These are phyloP conservation scores for Cebidichthys violaceus DNA, from an alignment of 2,113 vertebrate genomes.

Conservation along the genomic window DNA sequence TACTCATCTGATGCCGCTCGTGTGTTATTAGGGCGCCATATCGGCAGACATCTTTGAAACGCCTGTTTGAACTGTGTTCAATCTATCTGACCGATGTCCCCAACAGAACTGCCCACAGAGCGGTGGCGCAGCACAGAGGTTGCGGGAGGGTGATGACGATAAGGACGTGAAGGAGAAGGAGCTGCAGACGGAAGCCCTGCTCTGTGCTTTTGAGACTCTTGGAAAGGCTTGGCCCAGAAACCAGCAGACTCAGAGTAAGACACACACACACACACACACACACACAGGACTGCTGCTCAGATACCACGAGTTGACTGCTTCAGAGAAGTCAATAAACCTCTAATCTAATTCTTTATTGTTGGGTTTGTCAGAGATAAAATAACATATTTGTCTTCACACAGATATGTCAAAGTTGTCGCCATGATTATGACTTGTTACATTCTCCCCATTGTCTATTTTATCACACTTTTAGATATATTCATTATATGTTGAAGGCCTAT, in stretches of 20 bases:
- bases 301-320: background rate
- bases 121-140: constrained; percentile 70
- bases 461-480: no score
- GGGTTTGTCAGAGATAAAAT: no score
- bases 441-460: no score
- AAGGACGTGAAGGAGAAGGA: constrained; percentile 88
- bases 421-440: no score
- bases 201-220: constrained; percentile 93
- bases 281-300: background rate
- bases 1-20: background rate
- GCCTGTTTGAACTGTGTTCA: background rate
- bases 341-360: no score
- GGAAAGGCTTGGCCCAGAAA: constrained; percentile 94
- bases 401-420: no score
- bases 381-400: no score
- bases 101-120: constrained; percentile 87
- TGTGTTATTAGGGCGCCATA: background rate
- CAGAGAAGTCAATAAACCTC: background rate
- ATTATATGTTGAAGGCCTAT: no score
- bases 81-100: background rate
- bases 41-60: background rate
- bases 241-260: constrained; percentile 89
- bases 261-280: no score
- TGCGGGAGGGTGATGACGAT: constrained; percentile 78
- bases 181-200: constrained; percentile 88